These are phyloP conservation scores for Parazoanthus atlanticus DNA, from an alignment of 92 coral and sea anemone genomes.

Conservation along the genomic window DNA sequence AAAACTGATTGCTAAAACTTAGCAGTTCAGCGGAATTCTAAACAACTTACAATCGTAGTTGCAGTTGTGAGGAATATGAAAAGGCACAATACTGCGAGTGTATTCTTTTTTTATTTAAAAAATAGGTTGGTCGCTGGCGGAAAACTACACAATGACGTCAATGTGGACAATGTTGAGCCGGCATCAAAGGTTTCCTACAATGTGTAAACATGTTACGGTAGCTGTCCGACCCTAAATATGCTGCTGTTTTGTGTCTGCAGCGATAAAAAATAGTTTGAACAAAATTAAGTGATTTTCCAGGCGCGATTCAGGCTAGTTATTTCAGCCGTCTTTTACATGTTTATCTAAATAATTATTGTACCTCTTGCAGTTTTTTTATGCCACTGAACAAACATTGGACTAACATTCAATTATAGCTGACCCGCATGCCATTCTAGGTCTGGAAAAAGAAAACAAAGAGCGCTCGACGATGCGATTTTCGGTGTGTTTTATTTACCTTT, in stretches of 20 bases:
- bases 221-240: not conserved
- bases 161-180: not conserved
- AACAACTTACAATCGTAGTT: no score
- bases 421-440: not conserved
- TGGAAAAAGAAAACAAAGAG: constrained; percentile 3
- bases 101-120: no score
- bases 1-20: no score
- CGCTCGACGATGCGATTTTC: not conserved
- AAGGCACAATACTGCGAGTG: no score
- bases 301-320: not conserved
- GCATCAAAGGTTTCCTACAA: not conserved
- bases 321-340: constrained; percentile 9
- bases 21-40: no score
- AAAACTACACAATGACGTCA: no score
- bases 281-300: constrained; percentile 23
- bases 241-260: not conserved
- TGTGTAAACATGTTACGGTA: not conserved
- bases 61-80: no score
- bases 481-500: no score
- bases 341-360: constrained; percentile 10
- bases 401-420: constrained; percentile 8
- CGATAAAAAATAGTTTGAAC: not conserved
- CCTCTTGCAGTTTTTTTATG: not conserved
- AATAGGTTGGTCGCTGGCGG: no score
- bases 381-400: constrained; percentile 24